phyloP scores from a whole-genome alignment of 2,888 invertebrate genomes.

The Epirrhoe alternata region DNA sequence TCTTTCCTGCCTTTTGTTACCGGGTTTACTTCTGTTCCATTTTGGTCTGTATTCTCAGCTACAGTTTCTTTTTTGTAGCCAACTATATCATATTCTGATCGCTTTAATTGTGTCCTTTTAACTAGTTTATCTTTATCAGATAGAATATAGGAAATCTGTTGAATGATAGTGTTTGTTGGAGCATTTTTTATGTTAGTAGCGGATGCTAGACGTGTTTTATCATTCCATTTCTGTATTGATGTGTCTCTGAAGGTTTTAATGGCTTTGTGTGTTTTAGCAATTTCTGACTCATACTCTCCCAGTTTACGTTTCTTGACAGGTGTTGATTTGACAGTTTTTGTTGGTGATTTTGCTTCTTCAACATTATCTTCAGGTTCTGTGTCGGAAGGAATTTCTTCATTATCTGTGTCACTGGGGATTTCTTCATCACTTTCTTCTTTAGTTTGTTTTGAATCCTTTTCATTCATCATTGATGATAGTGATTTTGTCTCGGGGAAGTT shows the following conservation, averaged over 20 bases:
- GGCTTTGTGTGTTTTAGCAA: conserved; percentile 84
- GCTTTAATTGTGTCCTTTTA: conserved; percentile 91
- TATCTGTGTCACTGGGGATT: conserved; percentile 82
- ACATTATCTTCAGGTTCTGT: conserved; percentile 77
- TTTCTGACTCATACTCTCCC: conserved; percentile 84
- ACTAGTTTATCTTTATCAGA: conserved; percentile 91
- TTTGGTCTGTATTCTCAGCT: conserved; percentile 49
- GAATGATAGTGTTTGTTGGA: conserved; percentile 87
- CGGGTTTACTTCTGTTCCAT: conserved; percentile 52
- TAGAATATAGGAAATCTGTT: conserved; percentile 94
- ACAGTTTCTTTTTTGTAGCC: conserved; percentile 78
- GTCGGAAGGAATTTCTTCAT: conserved; percentile 88
- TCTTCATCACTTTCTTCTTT: conserved; percentile 74
- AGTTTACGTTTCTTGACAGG: conserved; percentile 79
- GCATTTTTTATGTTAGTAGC: conserved; percentile 87
- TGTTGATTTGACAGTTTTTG: conserved; percentile 41
- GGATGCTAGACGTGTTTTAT: conserved; percentile 92
- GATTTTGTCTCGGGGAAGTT: conserved; percentile 89
- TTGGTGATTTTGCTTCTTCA: conserved; percentile 47
- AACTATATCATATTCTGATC: conserved; percentile 89
- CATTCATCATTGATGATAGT: conserved; percentile 63
- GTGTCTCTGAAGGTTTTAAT: conserved; percentile 90
- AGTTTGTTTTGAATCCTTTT: conserved; percentile 40
- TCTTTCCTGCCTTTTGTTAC: conserved; percentile 65
- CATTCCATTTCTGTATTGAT: conserved; percentile 97